Conservation (phyloP, 2,797 vertebrate species). For the Holocentrus rufus region DNA sequence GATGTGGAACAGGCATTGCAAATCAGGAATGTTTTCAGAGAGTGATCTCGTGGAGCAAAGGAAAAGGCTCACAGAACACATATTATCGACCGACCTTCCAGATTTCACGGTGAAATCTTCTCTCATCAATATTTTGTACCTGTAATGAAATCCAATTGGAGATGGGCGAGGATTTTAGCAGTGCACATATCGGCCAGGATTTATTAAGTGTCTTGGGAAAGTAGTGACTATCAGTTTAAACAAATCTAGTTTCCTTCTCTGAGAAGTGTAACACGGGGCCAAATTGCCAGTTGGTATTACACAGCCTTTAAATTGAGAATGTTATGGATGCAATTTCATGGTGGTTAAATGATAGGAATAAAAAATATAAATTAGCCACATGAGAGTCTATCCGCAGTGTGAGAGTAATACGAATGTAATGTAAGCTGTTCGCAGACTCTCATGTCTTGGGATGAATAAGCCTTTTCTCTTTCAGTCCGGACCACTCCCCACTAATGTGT, state of each 20-base stretch:
- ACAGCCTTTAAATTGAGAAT: neutral
- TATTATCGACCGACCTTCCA: conserved; percentile 5
- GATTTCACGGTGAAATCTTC: neutral
- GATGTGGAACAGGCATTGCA: conserved; percentile 23
- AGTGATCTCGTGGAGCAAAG: conserved; percentile 20
- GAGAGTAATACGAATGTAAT: too few species aligned
- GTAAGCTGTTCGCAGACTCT: too few species aligned
- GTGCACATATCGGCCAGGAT: neutral
- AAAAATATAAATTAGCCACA: neutral
- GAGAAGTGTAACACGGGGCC: neutral
- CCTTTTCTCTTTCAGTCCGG: too few species aligned
- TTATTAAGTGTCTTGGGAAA: conserved; percentile 13
- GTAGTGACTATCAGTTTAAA: conserved; percentile 5
- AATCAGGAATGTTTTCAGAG: conserved; percentile 55
- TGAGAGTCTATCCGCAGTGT: neutral
- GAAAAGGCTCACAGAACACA: neutral
- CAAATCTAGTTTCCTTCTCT: neutral
- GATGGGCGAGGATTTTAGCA: neutral
- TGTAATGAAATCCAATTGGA: neutral
- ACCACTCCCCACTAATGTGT: too few species aligned
- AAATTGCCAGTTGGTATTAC: neutral
- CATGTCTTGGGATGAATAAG: too few species aligned
- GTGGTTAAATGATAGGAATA: neutral
- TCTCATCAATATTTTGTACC: conserved; percentile 1
- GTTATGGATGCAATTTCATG: neutral